Evolutionary conservation across 2,888 invertebrate species (phyloP).

Genomic region (Anorthoa munda): DNA sequence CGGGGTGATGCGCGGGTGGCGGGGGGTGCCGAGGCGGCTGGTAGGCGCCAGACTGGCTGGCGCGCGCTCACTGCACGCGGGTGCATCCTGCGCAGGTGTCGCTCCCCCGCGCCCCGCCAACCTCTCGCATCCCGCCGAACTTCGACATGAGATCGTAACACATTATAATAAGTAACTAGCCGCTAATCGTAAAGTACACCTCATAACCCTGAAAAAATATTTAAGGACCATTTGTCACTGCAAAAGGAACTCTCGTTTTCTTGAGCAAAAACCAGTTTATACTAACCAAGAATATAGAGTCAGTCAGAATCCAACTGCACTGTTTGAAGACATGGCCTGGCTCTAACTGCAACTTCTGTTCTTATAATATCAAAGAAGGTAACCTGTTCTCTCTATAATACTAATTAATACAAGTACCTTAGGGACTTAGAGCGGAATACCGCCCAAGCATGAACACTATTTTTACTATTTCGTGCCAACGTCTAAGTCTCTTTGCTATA

Average conservation of each 20-base stretch:
- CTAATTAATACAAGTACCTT: not conserved
- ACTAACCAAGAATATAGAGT: constrained; percentile 1
- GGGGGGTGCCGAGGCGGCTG: constrained; percentile 64
- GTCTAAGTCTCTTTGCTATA: too few relatives aligned
- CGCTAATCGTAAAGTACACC: constrained; percentile 18
- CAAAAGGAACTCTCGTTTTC: too few relatives aligned
- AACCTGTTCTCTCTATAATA: not conserved
- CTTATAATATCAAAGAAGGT: not conserved
- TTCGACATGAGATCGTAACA: constrained; percentile 70
- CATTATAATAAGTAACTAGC: constrained; percentile 50
- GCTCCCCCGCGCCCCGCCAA: constrained; percentile 51
- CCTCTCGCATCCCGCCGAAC: constrained; percentile 64
- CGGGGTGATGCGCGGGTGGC: constrained; percentile 15
- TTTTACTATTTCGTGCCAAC: not conserved
- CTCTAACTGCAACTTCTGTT: not conserved
- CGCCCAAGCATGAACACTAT: not conserved
- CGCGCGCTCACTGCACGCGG: constrained; percentile 84
- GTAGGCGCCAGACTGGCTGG: constrained; percentile 88
- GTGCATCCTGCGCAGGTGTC: constrained; percentile 86
- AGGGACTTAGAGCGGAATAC: not conserved
- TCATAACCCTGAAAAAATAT: constrained; percentile 15
- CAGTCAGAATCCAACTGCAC: not conserved
- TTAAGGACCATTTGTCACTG: not conserved
- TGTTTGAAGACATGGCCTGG: not conserved
- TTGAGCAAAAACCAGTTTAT: not conserved